phyloP scores from a whole-genome alignment of 2,113 vertebrate genomes.

The Trochalopteron elliotii region DNA sequence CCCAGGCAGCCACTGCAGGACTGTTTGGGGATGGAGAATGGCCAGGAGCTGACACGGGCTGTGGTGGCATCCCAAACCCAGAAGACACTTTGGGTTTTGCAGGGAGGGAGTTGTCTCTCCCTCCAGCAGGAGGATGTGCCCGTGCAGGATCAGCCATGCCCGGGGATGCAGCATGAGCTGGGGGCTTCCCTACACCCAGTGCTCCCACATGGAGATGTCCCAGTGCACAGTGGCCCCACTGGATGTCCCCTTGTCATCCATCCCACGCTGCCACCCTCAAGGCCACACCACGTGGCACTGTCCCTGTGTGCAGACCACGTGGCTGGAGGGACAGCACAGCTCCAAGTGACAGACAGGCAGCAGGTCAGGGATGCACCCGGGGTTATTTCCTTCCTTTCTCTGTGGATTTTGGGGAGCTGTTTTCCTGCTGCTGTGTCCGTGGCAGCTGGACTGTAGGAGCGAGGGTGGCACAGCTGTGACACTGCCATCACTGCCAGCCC shows the following conservation, averaged over 20 bases:
- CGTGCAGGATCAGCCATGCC: rapidly evolving
- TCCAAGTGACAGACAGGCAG: rapidly evolving
- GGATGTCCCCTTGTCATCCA: neutral
- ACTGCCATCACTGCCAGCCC: neutral
- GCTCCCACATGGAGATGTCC: neutral
- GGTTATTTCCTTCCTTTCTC: neutral
- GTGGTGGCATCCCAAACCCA: neutral
- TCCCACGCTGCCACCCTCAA: neutral
- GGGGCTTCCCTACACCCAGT: neutral
- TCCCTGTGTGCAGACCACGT: rapidly evolving
- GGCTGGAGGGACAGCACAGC: rapidly evolving
- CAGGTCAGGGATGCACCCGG: neutral
- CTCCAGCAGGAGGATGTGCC: rapidly evolving
- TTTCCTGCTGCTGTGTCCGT: rapidly evolving
- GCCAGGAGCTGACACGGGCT: neutral
- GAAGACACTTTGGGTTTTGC: neutral
- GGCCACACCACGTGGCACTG: rapidly evolving
- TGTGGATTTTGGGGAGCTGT: neutral
- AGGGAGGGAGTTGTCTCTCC: neutral
- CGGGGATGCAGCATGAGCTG: rapidly evolving
- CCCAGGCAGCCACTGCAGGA: rapidly evolving
- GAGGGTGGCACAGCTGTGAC: neutral
- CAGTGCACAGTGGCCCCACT: neutral
- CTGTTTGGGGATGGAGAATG: rapidly evolving
- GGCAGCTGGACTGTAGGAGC: neutral